Percentiles rank a stretch among this genome's conserved stretches.
phyloP scores from a whole-genome alignment of 2,888 invertebrate species.

The Calameuta pallipes region DNA sequence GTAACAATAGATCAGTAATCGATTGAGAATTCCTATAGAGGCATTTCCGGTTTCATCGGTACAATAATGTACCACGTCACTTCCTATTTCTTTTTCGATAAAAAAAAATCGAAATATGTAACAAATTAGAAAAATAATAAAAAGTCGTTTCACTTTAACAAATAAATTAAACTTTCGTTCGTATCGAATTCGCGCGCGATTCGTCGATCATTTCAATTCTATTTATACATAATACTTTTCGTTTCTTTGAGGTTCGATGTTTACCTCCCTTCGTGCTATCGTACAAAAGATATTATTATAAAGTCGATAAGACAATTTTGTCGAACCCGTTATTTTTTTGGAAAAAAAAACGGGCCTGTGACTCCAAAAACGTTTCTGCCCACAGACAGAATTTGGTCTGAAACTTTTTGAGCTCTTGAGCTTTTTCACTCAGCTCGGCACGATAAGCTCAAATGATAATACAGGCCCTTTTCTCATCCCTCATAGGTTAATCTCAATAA shows the following conservation, averaged over 20 bases:
- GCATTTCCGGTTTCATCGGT: not conserved
- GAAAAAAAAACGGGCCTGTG: not conserved
- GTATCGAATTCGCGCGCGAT: not conserved
- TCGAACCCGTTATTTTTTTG: not conserved
- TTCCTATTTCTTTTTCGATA: not conserved
- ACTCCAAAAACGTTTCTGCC: not conserved
- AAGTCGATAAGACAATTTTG: not conserved
- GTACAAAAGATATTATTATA: not conserved
- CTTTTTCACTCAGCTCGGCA: not conserved
- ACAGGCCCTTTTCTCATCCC: slow-evolving; percentile 7
- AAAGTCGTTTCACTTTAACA: not conserved
- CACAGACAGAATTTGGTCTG: not conserved
- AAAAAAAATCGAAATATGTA: not conserved
- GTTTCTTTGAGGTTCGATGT: not conserved
- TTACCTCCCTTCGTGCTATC: not conserved
- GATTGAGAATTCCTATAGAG: slow-evolving; percentile 8
- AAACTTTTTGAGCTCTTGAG: not conserved
- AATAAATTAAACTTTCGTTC: slow-evolving; percentile 1
- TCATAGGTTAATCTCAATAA: slow-evolving; percentile 19
- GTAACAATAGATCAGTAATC: slow-evolving; percentile 1
- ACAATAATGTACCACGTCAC: not conserved
- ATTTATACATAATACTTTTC: not conserved
- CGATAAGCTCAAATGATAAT: not conserved
- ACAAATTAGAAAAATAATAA: not conserved
- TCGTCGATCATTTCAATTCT: not conserved